Base-by-base conservation (phyloP, 2,113 vertebrate genomes). In the Hydropotes inermis region DNA sequence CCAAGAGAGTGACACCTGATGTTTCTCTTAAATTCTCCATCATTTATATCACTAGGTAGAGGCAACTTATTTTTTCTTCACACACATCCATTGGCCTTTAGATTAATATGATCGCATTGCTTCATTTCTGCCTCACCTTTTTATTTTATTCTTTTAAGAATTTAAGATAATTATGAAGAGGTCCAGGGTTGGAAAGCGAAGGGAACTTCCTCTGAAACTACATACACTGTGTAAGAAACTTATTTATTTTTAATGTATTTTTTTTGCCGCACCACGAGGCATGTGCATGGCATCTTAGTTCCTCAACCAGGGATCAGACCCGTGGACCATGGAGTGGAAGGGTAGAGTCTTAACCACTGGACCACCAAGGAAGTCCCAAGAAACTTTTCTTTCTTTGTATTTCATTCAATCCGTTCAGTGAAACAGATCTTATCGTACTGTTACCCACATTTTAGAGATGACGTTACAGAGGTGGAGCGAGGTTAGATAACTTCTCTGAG, bases 251-350 rank as follows among this genome's bases (percentile, higher is more conserved):
- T 76, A 27, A 27, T 43, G 36, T 43, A 27, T 25, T 27, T 76
- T 43, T 43, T 76, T 76, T 43, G 70, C 39, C 12, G 2, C 21
- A 43, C 15, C 70, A 15, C 0, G 23, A 25, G 70, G 23, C 70
- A 25, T 14, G 21, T 1, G 6, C 23, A 4, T 27, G 70, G 23
- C 36, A 43, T 76, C 39, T 43, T 14, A 76, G 70, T 76, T 43
- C 39, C 70, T 76, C 70, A 25, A 14, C 11, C 70, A 76, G 23
- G 70, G 36, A 43, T 39, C 23, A 15, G 39, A 27, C 39, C 39
- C 0, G 0, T 27, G 70, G 21, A 13, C 23, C 23, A 1, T 43
- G 23, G 23, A 27, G 12, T 27, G 12, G 39, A 43, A 76, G 3
- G 39, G 70, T 43, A 43, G 70, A 76, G 70, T 43, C 39, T 27